Conservation (phyloP, 2,797 vertebrate genomes). For the Phalanger gymnotis region DNA sequence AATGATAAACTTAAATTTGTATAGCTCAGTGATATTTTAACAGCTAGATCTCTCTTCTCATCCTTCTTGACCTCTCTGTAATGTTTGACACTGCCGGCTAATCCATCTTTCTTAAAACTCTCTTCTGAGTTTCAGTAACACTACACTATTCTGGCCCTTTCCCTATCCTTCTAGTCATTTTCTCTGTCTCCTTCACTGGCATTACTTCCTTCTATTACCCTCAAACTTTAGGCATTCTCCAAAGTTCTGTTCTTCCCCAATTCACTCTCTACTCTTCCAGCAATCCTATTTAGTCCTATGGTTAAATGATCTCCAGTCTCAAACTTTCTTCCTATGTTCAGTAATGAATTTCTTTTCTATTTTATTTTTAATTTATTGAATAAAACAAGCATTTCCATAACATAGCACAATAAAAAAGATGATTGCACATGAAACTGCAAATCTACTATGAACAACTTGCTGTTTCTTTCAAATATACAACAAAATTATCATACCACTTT, state of each 20-base stretch:
- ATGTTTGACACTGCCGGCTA: neutral
- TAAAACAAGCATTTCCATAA: neutral
- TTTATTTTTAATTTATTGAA: neutral
- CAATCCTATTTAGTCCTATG: neutral
- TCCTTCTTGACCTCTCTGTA: neutral
- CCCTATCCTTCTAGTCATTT: neutral
- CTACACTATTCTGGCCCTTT: neutral
- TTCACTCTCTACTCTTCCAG: neutral
- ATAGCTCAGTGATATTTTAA: neutral
- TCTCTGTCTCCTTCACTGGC: neutral
- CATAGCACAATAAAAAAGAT: neutral
- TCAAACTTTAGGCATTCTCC: neutral
- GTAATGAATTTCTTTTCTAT: neutral
- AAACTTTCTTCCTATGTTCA: neutral
- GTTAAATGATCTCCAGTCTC: neutral
- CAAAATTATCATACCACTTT: neutral
- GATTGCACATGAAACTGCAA: neutral
- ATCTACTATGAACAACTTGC: neutral
- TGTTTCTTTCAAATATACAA: neutral
- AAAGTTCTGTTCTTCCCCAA: neutral
- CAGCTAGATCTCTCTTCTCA: neutral
- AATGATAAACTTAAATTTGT: neutral
- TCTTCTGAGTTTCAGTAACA: neutral
- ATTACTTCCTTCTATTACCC: constrained; percentile 61
- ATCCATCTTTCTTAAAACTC: neutral